Base-by-base conservation (phyloP, 2,113 vertebrate genomes). In the Varanus salvator region DNA sequence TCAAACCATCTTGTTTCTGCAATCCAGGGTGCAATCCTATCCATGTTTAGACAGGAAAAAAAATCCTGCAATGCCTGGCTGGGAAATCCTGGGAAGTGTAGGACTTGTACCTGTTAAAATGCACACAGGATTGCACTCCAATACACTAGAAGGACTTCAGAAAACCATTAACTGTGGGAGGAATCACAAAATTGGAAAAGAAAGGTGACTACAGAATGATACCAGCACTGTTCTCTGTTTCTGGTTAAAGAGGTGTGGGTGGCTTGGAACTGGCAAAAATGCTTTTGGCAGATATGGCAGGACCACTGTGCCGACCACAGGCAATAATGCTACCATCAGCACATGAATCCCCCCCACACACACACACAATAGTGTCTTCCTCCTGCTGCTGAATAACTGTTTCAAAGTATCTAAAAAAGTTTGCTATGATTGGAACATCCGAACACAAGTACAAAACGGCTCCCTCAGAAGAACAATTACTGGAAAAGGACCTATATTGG, bases 401-500 rank as follows among this genome's bases (percentile, higher is more conserved):
- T 29, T 78, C 23, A 52, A 27, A 52, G 23, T 21, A 29, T 27
- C 11, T 76, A 25, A 68, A 66, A 44, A 38, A 7, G 8, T 66
- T 48, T 48, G 27, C 38, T 75, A 29, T n/a, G 66, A 34, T 19
- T 34, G 57, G 57, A 75, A 50, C 21, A 64, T 15, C 38, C 14
- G 71, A 71, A 69, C 15, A 52, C 31, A 14, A 15, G 2, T 38
- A 52, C 50, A 17, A 82, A 48, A 86, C 11, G n/a, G 8, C 21
- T 38, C n/a, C 21, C 3, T 44, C 14, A 50, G 27, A 15, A 3
- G n/a, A 69, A 27, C 34, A 19, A 17, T 90, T 92, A 66, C 93
- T 71, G 72, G 93, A 31, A 93, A 31, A n/a, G 86, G 69, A 31
- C 48, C 78, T 25, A 15, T 31, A 25, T 8, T 66, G 50, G 50